phyloP scores from a whole-genome alignment of 1,140 invertebrate species.

The Drosophila yakuba region DNA sequence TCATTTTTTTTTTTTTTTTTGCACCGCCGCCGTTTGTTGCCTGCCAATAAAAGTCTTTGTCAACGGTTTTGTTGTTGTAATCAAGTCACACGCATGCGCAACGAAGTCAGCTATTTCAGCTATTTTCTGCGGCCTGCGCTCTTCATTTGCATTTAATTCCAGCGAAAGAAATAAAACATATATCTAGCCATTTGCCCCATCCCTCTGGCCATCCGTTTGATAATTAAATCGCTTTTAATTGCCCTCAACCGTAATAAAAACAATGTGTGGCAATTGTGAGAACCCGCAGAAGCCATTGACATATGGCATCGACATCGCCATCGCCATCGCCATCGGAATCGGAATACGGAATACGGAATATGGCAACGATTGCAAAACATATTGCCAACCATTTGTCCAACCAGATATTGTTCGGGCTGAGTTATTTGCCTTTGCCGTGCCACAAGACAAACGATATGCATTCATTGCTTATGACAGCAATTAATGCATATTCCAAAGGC shows the following conservation, averaged over 20 bases:
- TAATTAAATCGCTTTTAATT: slow-evolving; percentile 71
- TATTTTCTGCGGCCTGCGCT: slow-evolving; percentile 30
- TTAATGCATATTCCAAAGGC: slow-evolving; percentile 26
- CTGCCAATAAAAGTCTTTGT: slow-evolving; percentile 57
- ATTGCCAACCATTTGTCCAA: slow-evolving; percentile 60
- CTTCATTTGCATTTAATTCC: slow-evolving; percentile 66
- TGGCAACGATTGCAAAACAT: slow-evolving; percentile 53
- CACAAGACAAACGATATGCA: slow-evolving; percentile 43
- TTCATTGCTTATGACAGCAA: slow-evolving; percentile 40
- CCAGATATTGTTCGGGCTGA: slow-evolving; percentile 31
- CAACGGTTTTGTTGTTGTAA: slow-evolving; percentile 49
- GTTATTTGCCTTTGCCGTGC: slow-evolving; percentile 21
- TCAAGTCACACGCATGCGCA: slow-evolving; percentile 67
- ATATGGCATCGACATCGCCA: slow-evolving; percentile 24
- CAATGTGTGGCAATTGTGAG: slow-evolving; percentile 64
- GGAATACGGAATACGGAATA: slow-evolving; percentile 15
- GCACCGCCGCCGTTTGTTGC: slow-evolving; percentile 15
- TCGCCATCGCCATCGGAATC: slow-evolving; percentile 12
- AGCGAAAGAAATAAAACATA: slow-evolving; percentile 41
- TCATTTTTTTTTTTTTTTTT: slow-evolving; percentile 16
- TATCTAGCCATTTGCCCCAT: slow-evolving; percentile 1
- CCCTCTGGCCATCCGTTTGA: slow-evolving; percentile 13
- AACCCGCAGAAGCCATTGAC: slow-evolving; percentile 50
- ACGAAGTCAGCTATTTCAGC: slow-evolving; percentile 25
- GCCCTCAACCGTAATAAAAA: slow-evolving; percentile 47